These are phyloP conservation scores for Scomberomorus guttatus DNA, from an alignment of 2,797 vertebrate genomes.

Conservation along the genomic window DNA sequence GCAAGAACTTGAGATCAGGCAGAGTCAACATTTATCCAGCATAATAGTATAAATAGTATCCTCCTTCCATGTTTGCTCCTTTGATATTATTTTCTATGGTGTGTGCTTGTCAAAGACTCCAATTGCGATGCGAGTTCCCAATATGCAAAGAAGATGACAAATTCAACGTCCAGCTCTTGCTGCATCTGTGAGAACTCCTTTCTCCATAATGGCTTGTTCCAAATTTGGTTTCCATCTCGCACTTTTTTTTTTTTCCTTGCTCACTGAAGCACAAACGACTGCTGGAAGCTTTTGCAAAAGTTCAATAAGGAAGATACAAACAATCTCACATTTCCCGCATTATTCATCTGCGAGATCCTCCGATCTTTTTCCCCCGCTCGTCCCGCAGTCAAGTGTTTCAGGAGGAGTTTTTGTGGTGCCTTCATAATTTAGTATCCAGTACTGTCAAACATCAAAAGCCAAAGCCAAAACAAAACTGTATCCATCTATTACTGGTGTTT, in stretches of 20 bases:
- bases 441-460: neutral
- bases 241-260: neutral
- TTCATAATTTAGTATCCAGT: neutral
- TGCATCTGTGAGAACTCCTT: constrained; percentile 10
- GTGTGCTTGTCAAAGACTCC: constrained; percentile 2
- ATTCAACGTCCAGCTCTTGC: neutral
- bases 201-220: constrained; percentile 34
- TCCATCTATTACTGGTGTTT: neutral
- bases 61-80: constrained; percentile 9
- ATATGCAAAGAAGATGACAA: constrained; percentile 7
- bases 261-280: neutral
- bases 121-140: neutral
- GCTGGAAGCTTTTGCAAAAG: constrained; percentile 15
- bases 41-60: neutral
- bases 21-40: constrained; percentile 8
- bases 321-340: neutral
- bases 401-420: neutral
- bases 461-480: constrained; percentile 28
- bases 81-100: neutral
- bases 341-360: neutral
- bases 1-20: constrained; percentile 30
- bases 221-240: constrained; percentile 27
- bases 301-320: neutral
- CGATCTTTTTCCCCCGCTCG: neutral
- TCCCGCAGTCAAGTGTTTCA: neutral